phyloP scores from a whole-genome alignment of 1,140 invertebrate species.

The Steinernema feltiae region DNA sequence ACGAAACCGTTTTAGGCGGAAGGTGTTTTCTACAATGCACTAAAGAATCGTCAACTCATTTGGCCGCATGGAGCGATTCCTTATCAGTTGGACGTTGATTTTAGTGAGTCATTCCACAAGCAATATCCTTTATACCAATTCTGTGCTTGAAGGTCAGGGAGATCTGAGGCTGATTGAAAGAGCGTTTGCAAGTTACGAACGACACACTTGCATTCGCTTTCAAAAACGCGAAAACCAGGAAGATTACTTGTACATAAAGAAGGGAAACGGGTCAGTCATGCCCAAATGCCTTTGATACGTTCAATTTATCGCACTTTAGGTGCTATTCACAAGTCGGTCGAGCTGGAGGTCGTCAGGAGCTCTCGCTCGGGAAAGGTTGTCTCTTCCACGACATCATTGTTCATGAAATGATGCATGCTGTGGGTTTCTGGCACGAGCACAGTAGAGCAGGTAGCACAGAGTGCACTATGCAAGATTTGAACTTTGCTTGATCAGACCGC shows the following conservation, averaged over 20 bases:
- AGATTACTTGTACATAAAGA: constrained; percentile 53
- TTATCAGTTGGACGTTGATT: constrained; percentile 51
- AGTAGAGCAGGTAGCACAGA: constrained; percentile 44
- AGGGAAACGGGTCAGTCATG: constrained; percentile 48
- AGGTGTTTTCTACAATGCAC: constrained; percentile 37
- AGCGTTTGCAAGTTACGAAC: constrained; percentile 50
- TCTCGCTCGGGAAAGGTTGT: constrained; percentile 55
- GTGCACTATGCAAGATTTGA: constrained; percentile 19
- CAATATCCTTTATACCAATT: constrained; percentile 5
- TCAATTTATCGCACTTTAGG: constrained; percentile 30
- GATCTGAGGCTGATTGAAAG: constrained; percentile 50
- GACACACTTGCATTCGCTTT: constrained; percentile 52
- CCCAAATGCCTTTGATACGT: background rate
- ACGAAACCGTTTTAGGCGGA: constrained; percentile 27
- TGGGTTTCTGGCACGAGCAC: constrained; percentile 56
- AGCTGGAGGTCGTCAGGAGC: constrained; percentile 56
- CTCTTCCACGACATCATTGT: constrained; percentile 57
- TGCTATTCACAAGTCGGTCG: constrained; percentile 57
- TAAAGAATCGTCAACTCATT: constrained; percentile 46
- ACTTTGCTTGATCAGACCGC: constrained; percentile 36
- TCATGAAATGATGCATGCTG: constrained; percentile 52
- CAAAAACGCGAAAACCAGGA: constrained; percentile 33
- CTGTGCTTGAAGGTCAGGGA: constrained; percentile 34
- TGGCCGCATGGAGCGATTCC: constrained; percentile 51
- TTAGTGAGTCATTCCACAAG: constrained; percentile 48